Evolutionary conservation across 2,888 invertebrate genomes (phyloP).

Genomic region (Nowickia ferox): DNA sequence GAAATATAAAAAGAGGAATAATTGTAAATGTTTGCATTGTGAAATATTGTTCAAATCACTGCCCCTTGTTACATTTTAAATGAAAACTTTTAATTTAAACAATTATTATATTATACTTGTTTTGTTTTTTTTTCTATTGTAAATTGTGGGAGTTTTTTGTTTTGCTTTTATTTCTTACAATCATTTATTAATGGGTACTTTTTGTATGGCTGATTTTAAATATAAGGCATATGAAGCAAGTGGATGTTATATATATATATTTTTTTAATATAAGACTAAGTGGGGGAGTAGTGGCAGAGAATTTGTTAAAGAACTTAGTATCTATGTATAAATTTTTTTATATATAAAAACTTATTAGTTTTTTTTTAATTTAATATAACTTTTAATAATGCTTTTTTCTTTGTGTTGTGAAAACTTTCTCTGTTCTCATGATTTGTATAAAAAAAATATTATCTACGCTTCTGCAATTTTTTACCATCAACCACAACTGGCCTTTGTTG

Average conservation of each 20-base stretch:
- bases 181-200: conserved; percentile 2
- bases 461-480: neutral
- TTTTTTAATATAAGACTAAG: neutral
- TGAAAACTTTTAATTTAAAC: conserved; percentile 46
- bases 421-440: neutral
- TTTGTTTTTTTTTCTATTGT: conserved; percentile 31
- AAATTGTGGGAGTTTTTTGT: conserved; percentile 46
- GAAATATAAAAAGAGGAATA: neutral
- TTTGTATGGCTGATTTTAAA: conserved; percentile 28
- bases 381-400: neutral
- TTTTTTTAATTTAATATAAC: no score
- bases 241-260: neutral
- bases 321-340: neutral
- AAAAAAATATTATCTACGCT: neutral
- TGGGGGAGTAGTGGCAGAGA: neutral
- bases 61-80: conserved; percentile 7
- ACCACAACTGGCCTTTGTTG: conserved; percentile 13
- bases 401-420: neutral
- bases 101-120: conserved; percentile 47
- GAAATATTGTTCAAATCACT: conserved; percentile 23
- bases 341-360: neutral
- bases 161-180: neutral
- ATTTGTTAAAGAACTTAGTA: neutral
- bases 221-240: neutral
- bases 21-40: conserved; percentile 40